These are phyloP conservation scores for Lepidostoma basale DNA, from an alignment of 1,140 invertebrate genomes.

Conservation along the genomic window DNA sequence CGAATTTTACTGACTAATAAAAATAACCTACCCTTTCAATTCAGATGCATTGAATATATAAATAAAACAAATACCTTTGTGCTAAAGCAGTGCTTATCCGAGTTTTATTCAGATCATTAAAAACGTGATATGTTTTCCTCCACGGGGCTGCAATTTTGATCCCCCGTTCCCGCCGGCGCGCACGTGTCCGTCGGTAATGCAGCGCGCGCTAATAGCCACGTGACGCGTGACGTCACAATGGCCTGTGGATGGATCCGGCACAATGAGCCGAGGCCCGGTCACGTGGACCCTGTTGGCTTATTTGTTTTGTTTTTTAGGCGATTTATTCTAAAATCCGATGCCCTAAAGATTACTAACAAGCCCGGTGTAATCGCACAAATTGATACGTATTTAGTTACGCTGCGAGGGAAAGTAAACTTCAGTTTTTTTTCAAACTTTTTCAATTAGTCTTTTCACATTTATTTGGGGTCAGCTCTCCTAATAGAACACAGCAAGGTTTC, in stretches of 20 bases:
- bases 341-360: neutral
- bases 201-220: conserved; percentile 16
- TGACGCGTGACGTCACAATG: conserved; percentile 22
- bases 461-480: too few relatives aligned
- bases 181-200: conserved; percentile 5
- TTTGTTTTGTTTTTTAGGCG: conserved; percentile 18
- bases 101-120: conserved; percentile 13
- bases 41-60: too few relatives aligned
- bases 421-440: too few relatives aligned
- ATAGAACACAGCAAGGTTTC: too few relatives aligned
- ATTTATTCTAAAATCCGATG: neutral
- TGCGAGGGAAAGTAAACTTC: too few relatives aligned
- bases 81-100: too few relatives aligned
- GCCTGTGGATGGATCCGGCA: neutral
- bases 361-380: too few relatives aligned
- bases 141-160: conserved; percentile 1
- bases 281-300: neutral
- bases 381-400: too few relatives aligned
- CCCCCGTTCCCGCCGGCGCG: neutral
- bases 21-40: too few relatives aligned
- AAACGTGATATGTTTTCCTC: neutral
- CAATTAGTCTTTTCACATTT: too few relatives aligned
- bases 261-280: neutral
- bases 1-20: too few relatives aligned
- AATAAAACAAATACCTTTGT: too few relatives aligned